phyloP scores from a whole-genome alignment of 1,140 invertebrate species.

The Nebria ingens region DNA sequence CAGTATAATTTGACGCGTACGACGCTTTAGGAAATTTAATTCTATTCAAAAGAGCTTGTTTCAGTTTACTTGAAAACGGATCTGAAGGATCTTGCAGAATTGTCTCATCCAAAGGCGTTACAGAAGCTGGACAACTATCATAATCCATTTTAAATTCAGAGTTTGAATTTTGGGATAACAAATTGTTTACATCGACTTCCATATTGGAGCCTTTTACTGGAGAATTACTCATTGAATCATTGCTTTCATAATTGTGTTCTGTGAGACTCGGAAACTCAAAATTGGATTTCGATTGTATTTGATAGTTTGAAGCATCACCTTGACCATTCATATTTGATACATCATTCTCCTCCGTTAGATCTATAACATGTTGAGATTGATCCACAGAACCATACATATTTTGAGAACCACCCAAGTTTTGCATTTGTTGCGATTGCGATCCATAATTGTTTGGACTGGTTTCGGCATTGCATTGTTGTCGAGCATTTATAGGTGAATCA shows the following conservation, averaged over 20 bases:
- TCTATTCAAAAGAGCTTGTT: slow-evolving; percentile 37
- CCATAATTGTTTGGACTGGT: neutral
- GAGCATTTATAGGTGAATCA: neutral
- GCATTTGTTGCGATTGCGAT: neutral
- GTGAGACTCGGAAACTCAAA: neutral
- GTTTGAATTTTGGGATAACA: slow-evolving; percentile 25
- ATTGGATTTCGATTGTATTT: neutral
- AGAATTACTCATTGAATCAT: slow-evolving; percentile 15
- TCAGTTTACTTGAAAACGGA: slow-evolving; percentile 41
- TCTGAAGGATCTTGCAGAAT: slow-evolving; percentile 25
- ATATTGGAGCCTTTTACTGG: slow-evolving; percentile 33
- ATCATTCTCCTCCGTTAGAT: neutral
- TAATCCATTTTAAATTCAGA: slow-evolving; percentile 40
- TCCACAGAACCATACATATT: neutral
- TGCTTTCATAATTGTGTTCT: slow-evolving; percentile 7
- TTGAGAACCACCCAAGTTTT: neutral
- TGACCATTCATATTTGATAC: neutral
- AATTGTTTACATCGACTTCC: slow-evolving; percentile 23
- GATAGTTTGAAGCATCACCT: neutral
- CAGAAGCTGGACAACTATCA: slow-evolving; percentile 30
- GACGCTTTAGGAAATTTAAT: slow-evolving; percentile 40
- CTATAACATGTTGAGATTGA: neutral
- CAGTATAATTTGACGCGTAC: slow-evolving; percentile 35
- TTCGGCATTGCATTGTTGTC: too few relatives aligned
- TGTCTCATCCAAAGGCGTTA: slow-evolving; percentile 8